Base-by-base conservation (phyloP, 2,888 invertebrate genomes). In the Mystacides longicornis region DNA sequence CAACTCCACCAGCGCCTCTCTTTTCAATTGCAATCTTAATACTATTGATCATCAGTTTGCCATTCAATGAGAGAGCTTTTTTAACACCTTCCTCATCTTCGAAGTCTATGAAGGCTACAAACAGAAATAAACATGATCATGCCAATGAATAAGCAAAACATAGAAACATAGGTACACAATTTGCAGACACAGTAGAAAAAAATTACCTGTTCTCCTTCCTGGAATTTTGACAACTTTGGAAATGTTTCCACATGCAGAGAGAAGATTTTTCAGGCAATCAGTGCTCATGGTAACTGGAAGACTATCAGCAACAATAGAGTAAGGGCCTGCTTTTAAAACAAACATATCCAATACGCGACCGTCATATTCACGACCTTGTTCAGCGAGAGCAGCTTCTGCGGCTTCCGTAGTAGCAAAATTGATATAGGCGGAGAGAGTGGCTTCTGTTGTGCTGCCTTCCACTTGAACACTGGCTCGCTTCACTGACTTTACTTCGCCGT, bases 31-130 rank as follows among this genome's bases (percentile, higher is more conserved):
- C 33, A 9, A 57, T 33, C 43, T 57, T 57, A 20, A 57, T 47
- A 37, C 52, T 54, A 49, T 57, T 57, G 22, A 57, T 54, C 54
- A 54, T 57, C 33, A 57, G 49, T 27, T 57, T 54, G 23, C 33
- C 43, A 23, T 46, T 54, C 2, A 57, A 48, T 2, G 51, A 16
- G 11, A 57, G 33, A 9, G 57, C 57, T 22, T 57, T 57, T 23
- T 48, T 57, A 3, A 49, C 42, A 2, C 57, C 57, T 51, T 57
- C 57, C 46, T 54, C 51, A 2, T 57, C 54, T 23, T 57, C 54
- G 27, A 57, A 57, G 23, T 57, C 57, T 14, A 57, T 47, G 45
- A 57, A 54, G 14, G 57, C 57, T 51, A 48, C 19, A 50, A 49
- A n/a, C n/a, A n/a, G 20, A 18, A 7, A 45, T 22, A 37, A 31